Evolutionary conservation across 2,888 invertebrate genomes (phyloP), one percentile per base, ranked within the genome.

Genomic region (Leptodirus hochenwartii): DNA sequence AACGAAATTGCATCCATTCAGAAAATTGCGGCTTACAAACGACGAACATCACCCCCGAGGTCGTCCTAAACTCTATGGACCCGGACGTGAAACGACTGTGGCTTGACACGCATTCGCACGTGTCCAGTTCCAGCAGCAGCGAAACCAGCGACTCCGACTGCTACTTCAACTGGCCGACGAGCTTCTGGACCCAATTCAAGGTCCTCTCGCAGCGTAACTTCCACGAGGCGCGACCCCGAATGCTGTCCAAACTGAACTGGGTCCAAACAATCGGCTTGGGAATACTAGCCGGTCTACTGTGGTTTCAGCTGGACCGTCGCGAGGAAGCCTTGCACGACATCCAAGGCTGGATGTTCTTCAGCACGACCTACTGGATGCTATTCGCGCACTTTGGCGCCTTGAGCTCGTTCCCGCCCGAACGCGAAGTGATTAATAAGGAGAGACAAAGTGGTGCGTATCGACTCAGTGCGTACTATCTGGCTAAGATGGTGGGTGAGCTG

Each of bases 291-390:
- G 79, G 81, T 8, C 61, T 78, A 15, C 60, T 81, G 28, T 82
- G 81, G 81, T 76, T 77, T 46, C 72, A 78, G 49, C 55, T 79
- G 43, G 71, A 74, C n/a, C 58, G 79, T 33, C 68, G 64, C 22
- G 81, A 82, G 50, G 70, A 73, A 40, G 69, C 73, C 8, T 57
- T 82, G 31, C 69, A 74, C 41, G 80, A 81, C 52, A 68, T 80
- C 36, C 75, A 77, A 53, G 81, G 80, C 26, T 77, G 77, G 78
- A 73, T 81, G 72, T 81, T 80, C 52, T 81, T 80, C 54, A 76
- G 76, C 34, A 74, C 76, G 29, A 77, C 75, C 14, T 79, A 80
- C 48, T 80, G 80, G 79, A 79, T 78, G 72, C 59, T 81, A 34
- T 76, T 76, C 48, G 74, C 79, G 11, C 64, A 77, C 41, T 79